Evolutionary conservation across 2,888 invertebrate genomes (phyloP).

Genomic region (Hermodice carunculata): DNA sequence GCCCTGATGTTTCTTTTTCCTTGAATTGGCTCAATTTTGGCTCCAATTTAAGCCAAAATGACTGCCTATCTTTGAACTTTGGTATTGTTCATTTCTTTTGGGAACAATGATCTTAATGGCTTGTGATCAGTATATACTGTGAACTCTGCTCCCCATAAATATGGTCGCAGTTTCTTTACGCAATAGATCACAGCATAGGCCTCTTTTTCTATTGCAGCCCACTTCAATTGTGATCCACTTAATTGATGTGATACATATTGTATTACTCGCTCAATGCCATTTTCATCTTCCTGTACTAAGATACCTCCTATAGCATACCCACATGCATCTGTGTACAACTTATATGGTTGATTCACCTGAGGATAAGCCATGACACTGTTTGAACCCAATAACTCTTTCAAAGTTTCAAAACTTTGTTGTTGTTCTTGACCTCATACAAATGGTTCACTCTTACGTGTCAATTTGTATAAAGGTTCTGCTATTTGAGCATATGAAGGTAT

Average conservation of each 20-base stretch:
- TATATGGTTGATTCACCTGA: slow-evolving; percentile 1
- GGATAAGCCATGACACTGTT: slow-evolving; percentile 6
- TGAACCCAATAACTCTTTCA: slow-evolving; percentile 4
- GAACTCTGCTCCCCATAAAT: slow-evolving; percentile 10
- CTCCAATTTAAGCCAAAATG: slow-evolving; percentile 17
- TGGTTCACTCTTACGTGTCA: not conserved
- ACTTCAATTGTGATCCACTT: not conserved
- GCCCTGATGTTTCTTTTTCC: slow-evolving; percentile 8
- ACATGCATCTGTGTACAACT: slow-evolving; percentile 7
- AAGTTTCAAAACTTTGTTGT: not conserved
- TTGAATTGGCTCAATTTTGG: not conserved
- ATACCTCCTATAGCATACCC: slow-evolving; percentile 7
- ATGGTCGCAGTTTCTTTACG: slow-evolving; percentile 4
- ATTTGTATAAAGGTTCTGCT: slow-evolving; percentile 7
- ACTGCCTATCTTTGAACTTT: slow-evolving; percentile 16
- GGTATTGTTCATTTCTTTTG: slow-evolving; percentile 5
- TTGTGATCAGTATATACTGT: slow-evolving; percentile 17
- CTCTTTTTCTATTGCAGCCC: slow-evolving; percentile 18
- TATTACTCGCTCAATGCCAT: slow-evolving; percentile 7
- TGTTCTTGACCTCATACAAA: slow-evolving; percentile 1
- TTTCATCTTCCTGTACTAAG: not conserved
- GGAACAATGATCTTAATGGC: slow-evolving; percentile 7
- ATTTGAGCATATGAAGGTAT: slow-evolving; percentile 17
- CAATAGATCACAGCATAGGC: slow-evolving; percentile 3
- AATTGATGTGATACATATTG: slow-evolving; percentile 2